A percentile compares a stretch with the other conserved stretches of the same genome.
phyloP scores from a whole-genome alignment of 2,797 vertebrate species.

The Enteromius afrohamiltoni region DNA sequence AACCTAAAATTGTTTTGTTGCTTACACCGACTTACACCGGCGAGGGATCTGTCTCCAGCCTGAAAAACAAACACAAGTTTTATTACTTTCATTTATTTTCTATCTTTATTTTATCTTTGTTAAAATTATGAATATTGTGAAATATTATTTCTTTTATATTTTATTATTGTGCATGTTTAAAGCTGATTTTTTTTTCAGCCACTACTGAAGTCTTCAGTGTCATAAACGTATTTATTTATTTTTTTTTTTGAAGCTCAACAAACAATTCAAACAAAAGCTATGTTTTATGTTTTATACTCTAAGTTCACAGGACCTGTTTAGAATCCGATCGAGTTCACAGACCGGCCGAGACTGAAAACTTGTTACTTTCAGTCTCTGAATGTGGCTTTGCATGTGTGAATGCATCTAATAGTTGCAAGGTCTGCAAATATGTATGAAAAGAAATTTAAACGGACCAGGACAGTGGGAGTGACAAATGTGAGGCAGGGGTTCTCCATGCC shows the following conservation, averaged over 20 bases:
- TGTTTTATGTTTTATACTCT: background rate
- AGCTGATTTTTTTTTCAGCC: background rate
- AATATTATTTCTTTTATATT: background rate
- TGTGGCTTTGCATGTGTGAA: background rate
- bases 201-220: background rate
- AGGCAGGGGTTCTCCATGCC: slow-evolving; percentile 99
- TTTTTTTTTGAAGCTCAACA: background rate
- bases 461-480: slow-evolving; percentile 92
- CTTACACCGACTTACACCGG: slow-evolving; percentile 84
- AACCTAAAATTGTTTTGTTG: background rate
- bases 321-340: background rate
- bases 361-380: background rate
- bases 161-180: background rate
- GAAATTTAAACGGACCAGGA: slow-evolving; percentile 81
- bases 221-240: background rate
- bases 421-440: background rate
- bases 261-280: background rate
- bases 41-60: slow-evolving; percentile 94
- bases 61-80: slow-evolving; percentile 64
- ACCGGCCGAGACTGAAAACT: background rate
- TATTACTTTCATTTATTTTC: background rate
- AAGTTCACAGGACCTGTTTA: background rate
- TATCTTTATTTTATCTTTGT: background rate
- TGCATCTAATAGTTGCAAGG: background rate
- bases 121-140: no score